Base-by-base conservation (phyloP, 2,888 invertebrate species). In the Cryptops parisi region DNA sequence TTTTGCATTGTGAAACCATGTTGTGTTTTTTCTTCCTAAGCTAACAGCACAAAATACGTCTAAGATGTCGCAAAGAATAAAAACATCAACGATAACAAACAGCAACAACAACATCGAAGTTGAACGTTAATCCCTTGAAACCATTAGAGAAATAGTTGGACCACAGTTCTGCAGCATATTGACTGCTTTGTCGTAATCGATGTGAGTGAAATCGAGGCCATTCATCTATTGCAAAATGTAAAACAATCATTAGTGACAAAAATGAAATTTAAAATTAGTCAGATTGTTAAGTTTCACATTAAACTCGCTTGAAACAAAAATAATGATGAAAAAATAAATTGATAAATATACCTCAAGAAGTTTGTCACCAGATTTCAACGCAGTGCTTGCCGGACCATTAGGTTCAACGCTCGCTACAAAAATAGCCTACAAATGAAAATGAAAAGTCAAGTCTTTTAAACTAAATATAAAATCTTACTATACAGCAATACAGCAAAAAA, bases 141-240 rank as follows among this genome's bases (percentile, higher is more conserved):
- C 43, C 43, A 41, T 41, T 17, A 41, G 9, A 6, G 43, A 41
- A n/a, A n/a, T 17, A 21, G 43, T 41, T 41, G 43, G 43, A 21
- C 43, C 43, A 41, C n/a, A 41, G 6, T 9, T 17, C 6, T 41
- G 12, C 9, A 41, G 19, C 12, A 41, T 41, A 5, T 6, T 41
- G 12, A 41, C 12, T 12, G 43, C 43, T 17, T 41, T 41, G 5
- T 41, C n/a, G 19, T 41, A 19, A 41, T 21, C 19, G 9, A 41
- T 17, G 6, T 17, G 43, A n/a, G 43, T 41, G 43, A 41, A 41
- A 41, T 41, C 43, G 9, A 41, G 9, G 43, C 43, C 43, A 41
- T 41, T 41, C 5, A 41, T 17, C 43, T 41, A 41, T 9, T 15
- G 19, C 6, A 41, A n/a, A n/a, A n/a, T n/a, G n/a, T n/a, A n/a